Percentiles rank a stretch among this genome's conserved stretches.
These are phyloP conservation scores for Tetropium fuscum DNA, from an alignment of 2,888 invertebrate species.

Conservation along the genomic window DNA sequence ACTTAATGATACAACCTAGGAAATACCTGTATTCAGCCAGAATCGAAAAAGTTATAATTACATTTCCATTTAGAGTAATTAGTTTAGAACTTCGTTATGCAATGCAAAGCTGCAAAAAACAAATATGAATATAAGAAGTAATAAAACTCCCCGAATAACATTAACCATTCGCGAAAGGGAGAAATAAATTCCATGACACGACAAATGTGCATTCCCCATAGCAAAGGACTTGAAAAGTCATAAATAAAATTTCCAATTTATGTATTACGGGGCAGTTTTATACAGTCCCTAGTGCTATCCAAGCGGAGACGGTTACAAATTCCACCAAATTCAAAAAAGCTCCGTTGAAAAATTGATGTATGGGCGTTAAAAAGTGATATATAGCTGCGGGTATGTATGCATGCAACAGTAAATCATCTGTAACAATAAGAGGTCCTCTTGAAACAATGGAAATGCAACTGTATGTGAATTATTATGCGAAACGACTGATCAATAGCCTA, in stretches of 20 bases:
- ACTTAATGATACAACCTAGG: too few relatives aligned
- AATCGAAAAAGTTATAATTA: too few relatives aligned
- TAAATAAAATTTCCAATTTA: conserved; percentile 20
- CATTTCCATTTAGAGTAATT: too few relatives aligned
- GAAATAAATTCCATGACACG: not conserved
- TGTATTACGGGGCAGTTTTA: conserved; percentile 9
- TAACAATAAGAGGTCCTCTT: conserved; percentile 41
- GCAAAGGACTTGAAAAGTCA: conserved; percentile 2
- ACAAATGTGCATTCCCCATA: conserved; percentile 10
- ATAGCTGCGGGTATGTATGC: conserved; percentile 38
- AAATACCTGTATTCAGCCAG: too few relatives aligned
- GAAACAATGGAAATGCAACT: conserved; percentile 41
- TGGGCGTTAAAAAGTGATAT: conserved; percentile 44
- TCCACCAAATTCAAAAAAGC: conserved; percentile 36
- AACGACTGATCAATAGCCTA: conserved; percentile 1
- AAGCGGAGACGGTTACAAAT: conserved; percentile 28
- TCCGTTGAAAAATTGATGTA: conserved; percentile 44
- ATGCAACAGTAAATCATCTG: conserved; percentile 49
- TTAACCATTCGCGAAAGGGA: too few relatives aligned
- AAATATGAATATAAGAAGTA: too few relatives aligned
- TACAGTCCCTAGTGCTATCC: conserved; percentile 19
- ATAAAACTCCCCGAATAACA: too few relatives aligned
- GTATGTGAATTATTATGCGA: conserved; percentile 18
- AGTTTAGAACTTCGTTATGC: too few relatives aligned
- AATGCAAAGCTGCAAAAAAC: too few relatives aligned